Evolutionary conservation across 2,797 vertebrate genomes (phyloP).

Genomic region (Enteromius thamalakanensis): DNA sequence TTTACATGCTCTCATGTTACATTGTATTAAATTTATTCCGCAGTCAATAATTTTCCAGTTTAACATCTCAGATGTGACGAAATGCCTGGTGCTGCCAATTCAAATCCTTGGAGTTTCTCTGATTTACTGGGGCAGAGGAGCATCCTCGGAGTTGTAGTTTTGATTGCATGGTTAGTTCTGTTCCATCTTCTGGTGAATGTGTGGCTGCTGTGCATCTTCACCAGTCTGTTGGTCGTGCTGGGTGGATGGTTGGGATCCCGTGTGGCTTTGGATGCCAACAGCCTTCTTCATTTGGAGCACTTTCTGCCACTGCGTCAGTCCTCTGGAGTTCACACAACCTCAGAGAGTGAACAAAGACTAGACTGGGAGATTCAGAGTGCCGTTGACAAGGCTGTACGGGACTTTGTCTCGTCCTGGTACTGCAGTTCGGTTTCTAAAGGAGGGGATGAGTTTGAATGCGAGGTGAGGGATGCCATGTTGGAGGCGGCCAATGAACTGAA

Average conservation of each 20-base stretch:
- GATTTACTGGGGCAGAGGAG: conserved; percentile 73
- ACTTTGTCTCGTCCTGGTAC: conserved; percentile 95
- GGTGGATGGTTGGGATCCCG: conserved; percentile 87
- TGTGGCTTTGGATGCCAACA: conserved; percentile 68
- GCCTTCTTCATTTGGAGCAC: conserved; percentile 85
- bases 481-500: conserved; percentile 82
- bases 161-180: conserved; percentile 84
- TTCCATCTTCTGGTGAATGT: conserved; percentile 86
- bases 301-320: conserved; percentile 76
- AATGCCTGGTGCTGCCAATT: conserved; percentile 66
- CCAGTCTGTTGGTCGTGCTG: conserved; percentile 78
- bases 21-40: background rate
- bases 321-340: conserved; percentile 60
- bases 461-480: conserved; percentile 82
- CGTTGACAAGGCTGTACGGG: conserved; percentile 85
- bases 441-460: conserved; percentile 81
- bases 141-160: conserved; percentile 71
- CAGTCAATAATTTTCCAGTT: background rate
- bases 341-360: conserved; percentile 74
- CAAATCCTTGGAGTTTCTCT: conserved; percentile 57
- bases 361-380: conserved; percentile 83
- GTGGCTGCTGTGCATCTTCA: conserved; percentile 85
- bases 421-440: conserved; percentile 78
- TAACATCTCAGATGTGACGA: background rate
- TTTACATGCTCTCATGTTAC: background rate